Conservation (phyloP, 2,113 vertebrate species). For the Pseudopodoces humilis region DNA sequence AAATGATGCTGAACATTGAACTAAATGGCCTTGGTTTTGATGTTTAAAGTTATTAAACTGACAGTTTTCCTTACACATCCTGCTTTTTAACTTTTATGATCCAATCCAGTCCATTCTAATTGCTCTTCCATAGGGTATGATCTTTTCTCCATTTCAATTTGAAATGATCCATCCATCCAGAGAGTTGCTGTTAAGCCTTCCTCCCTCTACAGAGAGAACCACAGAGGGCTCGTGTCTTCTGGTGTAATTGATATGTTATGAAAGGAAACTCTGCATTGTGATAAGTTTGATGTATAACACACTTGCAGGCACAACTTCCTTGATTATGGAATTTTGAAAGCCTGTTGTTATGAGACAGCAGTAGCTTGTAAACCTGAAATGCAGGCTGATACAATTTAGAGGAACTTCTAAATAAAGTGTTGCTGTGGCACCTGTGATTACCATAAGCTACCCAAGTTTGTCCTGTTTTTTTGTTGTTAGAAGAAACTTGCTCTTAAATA, state of each 20-base stretch:
- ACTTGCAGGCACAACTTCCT: not conserved
- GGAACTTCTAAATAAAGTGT: not conserved
- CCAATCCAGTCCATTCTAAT: constrained; percentile 46
- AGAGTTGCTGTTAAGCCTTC: constrained; percentile 29
- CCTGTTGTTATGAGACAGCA: not conserved
- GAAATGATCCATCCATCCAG: not conserved
- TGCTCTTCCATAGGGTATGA: constrained; percentile 46
- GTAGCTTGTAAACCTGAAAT: not conserved
- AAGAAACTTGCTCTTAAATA: not conserved
- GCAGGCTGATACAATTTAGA: not conserved
- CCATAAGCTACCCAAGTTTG: not conserved
- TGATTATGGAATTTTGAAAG: not conserved
- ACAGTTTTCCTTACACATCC: constrained; percentile 22
- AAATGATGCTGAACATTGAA: not conserved
- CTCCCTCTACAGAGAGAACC: not conserved
- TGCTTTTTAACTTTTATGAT: constrained; percentile 28
- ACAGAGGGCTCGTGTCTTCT: constrained; percentile 22
- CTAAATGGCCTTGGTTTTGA: not conserved
- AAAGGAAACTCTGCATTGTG: constrained; percentile 12
- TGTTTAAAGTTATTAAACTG: constrained; percentile 23
- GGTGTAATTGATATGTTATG: constrained; percentile 7
- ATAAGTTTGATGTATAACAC: not conserved
- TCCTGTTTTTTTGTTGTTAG: not conserved
- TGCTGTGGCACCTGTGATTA: not conserved
- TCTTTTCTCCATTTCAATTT: constrained; percentile 65